phyloP scores from a whole-genome alignment of 2,888 invertebrate species.

The Alloscopus bannaensis region DNA sequence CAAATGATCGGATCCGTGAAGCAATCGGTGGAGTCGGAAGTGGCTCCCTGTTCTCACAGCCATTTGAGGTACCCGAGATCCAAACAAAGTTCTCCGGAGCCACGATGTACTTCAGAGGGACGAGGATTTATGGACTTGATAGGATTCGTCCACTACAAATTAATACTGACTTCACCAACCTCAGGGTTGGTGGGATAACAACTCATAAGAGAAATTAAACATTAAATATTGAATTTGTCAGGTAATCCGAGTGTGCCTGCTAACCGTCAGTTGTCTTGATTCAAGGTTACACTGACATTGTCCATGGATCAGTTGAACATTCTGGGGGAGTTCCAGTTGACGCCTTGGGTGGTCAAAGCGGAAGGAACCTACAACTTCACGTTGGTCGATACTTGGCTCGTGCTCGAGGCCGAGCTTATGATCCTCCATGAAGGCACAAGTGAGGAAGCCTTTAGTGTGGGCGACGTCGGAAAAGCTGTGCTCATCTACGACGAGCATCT shows the following conservation, averaged over 20 bases:
- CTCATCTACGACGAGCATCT: constrained; percentile 84
- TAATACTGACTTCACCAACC: constrained; percentile 83
- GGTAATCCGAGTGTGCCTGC: too few relatives aligned
- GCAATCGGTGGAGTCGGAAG: constrained; percentile 31
- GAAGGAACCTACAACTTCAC: constrained; percentile 86
- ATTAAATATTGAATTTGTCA: too few relatives aligned
- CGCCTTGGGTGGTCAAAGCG: constrained; percentile 82
- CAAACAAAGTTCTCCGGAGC: constrained; percentile 54
- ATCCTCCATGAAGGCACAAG: constrained; percentile 76
- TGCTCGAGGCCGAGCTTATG: constrained; percentile 78
- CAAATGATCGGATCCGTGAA: constrained; percentile 81
- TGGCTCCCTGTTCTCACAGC: constrained; percentile 33
- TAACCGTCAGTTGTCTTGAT: neutral
- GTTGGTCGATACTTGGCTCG: constrained; percentile 83
- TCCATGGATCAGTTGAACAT: constrained; percentile 83
- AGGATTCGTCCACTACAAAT: constrained; percentile 85
- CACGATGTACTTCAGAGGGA: constrained; percentile 72
- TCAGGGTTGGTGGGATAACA: constrained; percentile 79
- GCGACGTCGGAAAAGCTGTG: constrained; percentile 84
- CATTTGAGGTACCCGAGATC: constrained; percentile 12
- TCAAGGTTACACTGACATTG: constrained; percentile 83
- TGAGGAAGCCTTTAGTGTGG: constrained; percentile 82
- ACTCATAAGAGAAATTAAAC: too few relatives aligned
- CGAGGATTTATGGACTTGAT: constrained; percentile 84
- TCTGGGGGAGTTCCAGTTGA: constrained; percentile 84